Percentiles rank a stretch among this genome's conserved stretches.
Evolutionary conservation across 2,113 vertebrate genomes (phyloP).

Genomic region (Irena cyanogastra): DNA sequence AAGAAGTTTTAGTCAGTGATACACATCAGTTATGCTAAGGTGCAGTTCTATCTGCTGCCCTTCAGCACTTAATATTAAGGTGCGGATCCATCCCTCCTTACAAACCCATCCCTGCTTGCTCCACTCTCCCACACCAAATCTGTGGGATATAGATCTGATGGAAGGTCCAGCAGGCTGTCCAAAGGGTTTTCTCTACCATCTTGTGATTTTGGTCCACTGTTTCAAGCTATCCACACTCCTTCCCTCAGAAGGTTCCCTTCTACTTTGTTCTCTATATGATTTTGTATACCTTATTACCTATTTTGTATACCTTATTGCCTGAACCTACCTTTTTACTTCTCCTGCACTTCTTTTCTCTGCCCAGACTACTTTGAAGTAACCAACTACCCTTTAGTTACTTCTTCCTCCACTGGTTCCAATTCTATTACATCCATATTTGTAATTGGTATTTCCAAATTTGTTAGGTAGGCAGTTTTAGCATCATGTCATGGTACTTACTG

Average conservation of each 20-base stretch:
- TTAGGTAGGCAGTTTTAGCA: neutral
- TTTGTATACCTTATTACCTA: neutral
- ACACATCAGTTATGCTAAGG: neutral
- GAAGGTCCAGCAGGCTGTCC: neutral
- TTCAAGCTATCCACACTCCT: neutral
- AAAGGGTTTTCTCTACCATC: neutral
- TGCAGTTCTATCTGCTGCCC: neutral
- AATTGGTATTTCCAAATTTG: neutral
- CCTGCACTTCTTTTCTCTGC: neutral
- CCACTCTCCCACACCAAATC: too few relatives aligned
- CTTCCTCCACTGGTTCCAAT: neutral
- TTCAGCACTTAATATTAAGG: neutral
- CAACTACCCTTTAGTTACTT: neutral
- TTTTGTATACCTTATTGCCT: neutral
- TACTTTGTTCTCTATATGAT: accelerated
- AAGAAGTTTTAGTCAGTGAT: neutral
- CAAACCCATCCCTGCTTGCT: accelerated
- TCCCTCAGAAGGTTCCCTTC: neutral
- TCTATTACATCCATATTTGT: neutral
- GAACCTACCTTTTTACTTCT: neutral
- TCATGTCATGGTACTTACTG: neutral
- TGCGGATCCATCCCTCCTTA: neutral
- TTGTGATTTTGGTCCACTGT: neutral
- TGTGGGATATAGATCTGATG: neutral
- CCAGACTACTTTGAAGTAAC: neutral